phyloP scores from a whole-genome alignment of 2,113 vertebrate species.

The Typhlomys cinereus region DNA sequence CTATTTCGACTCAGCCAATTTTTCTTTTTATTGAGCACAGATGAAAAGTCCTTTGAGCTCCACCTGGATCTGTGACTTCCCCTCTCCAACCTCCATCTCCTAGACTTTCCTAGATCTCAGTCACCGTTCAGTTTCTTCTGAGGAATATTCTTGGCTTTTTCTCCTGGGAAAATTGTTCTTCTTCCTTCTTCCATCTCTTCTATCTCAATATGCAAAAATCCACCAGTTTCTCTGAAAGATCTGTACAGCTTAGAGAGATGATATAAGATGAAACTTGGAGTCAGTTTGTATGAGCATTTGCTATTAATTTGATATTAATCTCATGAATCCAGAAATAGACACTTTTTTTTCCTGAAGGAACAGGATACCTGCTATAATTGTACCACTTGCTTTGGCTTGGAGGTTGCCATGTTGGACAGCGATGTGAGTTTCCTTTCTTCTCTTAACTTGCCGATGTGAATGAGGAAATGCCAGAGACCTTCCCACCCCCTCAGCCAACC shows the following conservation, averaged over 20 bases:
- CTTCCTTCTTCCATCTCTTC: neutral
- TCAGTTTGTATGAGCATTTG: slow-evolving; percentile 30
- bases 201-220: neutral
- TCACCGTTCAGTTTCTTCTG: neutral
- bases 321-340: slow-evolving; percentile 53
- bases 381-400: slow-evolving; percentile 52
- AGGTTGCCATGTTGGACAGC: slow-evolving; percentile 75
- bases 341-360: slow-evolving; percentile 2
- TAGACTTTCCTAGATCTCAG: neutral
- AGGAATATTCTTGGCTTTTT: neutral
- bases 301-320: slow-evolving; percentile 51
- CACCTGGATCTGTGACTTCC: slow-evolving; percentile 43
- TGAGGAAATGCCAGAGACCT: slow-evolving; percentile 77
- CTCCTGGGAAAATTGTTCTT: neutral
- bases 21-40: neutral
- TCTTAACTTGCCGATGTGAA: slow-evolving; percentile 55
- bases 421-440: slow-evolving; percentile 62
- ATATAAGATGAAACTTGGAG: slow-evolving; percentile 33
- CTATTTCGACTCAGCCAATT: neutral
- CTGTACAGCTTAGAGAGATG: slow-evolving; percentile 29
- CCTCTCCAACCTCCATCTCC: neutral
- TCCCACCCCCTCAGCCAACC: slow-evolving; percentile 74
- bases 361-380: slow-evolving; percentile 24
- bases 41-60: slow-evolving; percentile 37
- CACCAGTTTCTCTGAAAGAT: slow-evolving; percentile 21